Percentiles rank a stretch among this genome's conserved stretches.
phyloP scores from a whole-genome alignment of 2,888 invertebrate species.

The Mimachlamys varia region DNA sequence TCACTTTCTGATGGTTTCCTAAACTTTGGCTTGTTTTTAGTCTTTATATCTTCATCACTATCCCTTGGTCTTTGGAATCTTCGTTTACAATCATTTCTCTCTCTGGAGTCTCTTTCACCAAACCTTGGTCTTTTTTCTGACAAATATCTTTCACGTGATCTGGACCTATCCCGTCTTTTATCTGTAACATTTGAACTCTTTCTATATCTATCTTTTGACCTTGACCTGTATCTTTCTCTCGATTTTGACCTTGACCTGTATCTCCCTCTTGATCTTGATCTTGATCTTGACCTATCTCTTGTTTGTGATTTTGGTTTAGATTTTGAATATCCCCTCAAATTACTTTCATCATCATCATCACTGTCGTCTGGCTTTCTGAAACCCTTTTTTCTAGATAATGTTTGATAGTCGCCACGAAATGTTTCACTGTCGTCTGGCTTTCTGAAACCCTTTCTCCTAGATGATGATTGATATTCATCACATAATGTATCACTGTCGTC shows the following conservation, averaged over 20 bases:
- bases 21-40: background rate
- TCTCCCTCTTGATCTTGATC: constrained; percentile 46
- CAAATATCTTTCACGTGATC: too few relatives aligned
- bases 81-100: constrained; percentile 43
- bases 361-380: constrained; percentile 46
- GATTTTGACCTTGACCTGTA: constrained; percentile 53
- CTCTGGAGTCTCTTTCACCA: background rate
- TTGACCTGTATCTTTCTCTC: constrained; percentile 47
- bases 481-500: too few relatives aligned
- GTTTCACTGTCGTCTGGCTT: constrained; percentile 42
- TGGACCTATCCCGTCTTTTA: too few relatives aligned
- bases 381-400: constrained; percentile 61
- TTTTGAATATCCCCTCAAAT: background rate
- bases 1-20: constrained; percentile 35
- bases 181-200: background rate
- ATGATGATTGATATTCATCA: constrained; percentile 21
- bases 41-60: constrained; percentile 43
- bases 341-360: constrained; percentile 25
- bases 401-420: background rate
- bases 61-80: constrained; percentile 64
- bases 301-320: constrained; percentile 39
- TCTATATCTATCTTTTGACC: constrained; percentile 2
- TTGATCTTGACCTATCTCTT: constrained; percentile 50
- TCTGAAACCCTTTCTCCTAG: constrained; percentile 62
- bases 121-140: constrained; percentile 16